Evolutionary conservation across 2,888 invertebrate species (phyloP), one percentile per base, ranked within the genome.

Genomic region (Osmoderma eremita): DNA sequence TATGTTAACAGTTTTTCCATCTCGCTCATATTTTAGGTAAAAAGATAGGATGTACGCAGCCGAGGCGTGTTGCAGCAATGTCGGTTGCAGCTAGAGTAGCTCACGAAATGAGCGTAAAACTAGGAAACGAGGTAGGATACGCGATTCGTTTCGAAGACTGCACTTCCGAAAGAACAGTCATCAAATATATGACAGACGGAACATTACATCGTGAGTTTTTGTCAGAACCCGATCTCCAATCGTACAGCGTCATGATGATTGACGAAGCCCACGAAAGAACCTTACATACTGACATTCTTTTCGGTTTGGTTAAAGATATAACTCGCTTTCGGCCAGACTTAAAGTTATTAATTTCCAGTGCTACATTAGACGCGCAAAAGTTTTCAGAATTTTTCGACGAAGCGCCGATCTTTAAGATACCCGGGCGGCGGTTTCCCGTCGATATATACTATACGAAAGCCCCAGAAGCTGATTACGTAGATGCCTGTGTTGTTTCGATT

Each of bases 111-210:
- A 89, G 90, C 72, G 93, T 95, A 0, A 99, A 98, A 84, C 85
- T 99, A 30, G 99, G 98, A 56, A 94, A 93, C 81, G 94, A 94
- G 85, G 94, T 94, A 54, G 92, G 92, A 3, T 92, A 92, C 75
- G 91, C 92, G 71, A 99, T 99, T 77, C 88, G 99, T 75, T 99
- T 99, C 85, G 99, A 99, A 84, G 99, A 99, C 80, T 99, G 98
- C 79, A 98, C 98, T 0, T 97, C 97, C 2, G 98, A 98, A 81
- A 87, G 97, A 73, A 99, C 99, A 5, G 86, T 95, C 17, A 88
- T 99, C 54, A 99, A 99, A 82, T 99, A 99, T 79, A 98, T 99
- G 98, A 99, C 99, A 30, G 99, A 99, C 83, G 99, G 99, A 77
- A 99, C 98, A 78, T 83, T 99, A 48, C 93, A 99, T 72, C 85